These are phyloP conservation scores for Haplochromis vanheusdeni DNA, from an alignment of 2,113 vertebrate genomes.

Conservation along the genomic window DNA sequence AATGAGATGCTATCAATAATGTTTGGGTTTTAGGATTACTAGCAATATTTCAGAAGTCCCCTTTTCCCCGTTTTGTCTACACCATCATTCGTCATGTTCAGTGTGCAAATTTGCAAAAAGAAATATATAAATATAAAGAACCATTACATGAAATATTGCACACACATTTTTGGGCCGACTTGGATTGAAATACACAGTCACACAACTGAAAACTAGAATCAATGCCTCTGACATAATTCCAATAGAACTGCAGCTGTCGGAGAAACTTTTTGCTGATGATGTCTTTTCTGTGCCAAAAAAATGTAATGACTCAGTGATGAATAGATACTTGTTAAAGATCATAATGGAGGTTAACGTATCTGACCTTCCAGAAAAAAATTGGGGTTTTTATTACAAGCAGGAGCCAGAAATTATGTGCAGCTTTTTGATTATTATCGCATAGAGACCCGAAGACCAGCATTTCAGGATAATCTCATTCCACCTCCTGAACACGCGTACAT, in stretches of 20 bases:
- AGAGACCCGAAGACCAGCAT: neutral
- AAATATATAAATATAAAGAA: neutral
- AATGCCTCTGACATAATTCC: neutral
- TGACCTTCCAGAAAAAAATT: neutral
- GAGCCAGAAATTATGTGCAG: neutral
- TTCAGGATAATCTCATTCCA: neutral
- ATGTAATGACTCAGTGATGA: neutral
- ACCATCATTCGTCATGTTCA: neutral
- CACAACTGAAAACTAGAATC: neutral
- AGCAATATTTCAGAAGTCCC: neutral
- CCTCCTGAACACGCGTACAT: neutral
- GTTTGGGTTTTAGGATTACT: neutral
- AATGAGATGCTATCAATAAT: neutral
- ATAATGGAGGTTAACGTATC: neutral
- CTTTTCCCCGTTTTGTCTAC: rapidly evolving
- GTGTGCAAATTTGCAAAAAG: neutral
- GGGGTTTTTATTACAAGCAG: neutral
- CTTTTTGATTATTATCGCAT: neutral
- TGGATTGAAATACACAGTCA: neutral
- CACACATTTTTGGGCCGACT: neutral
- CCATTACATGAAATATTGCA: neutral
- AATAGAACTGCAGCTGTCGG: neutral
- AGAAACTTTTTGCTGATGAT: neutral
- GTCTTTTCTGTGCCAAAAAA: neutral
- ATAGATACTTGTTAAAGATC: neutral